Evolutionary conservation across 2,888 invertebrate genomes (phyloP), one percentile per base, ranked within the genome.

Genomic region (Pollenia griseotomentosa): DNA sequence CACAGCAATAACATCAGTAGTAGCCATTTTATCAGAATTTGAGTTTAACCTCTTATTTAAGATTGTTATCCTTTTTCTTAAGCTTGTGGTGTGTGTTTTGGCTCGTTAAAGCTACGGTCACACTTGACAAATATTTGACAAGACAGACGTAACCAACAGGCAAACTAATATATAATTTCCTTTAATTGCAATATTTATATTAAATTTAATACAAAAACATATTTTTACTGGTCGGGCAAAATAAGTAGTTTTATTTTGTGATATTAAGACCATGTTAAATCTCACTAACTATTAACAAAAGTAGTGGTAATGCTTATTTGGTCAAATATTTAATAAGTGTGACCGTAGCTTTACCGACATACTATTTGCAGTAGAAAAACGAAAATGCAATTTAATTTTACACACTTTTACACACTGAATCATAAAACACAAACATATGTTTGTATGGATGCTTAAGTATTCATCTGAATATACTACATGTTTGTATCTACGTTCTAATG

Each of bases 41-140:
- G 77, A 73, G 73, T 77, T 83, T 87, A 81, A 84, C 77, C 80
- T 81, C 80, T 81, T 87, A 78, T 81, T 83, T 80, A 83, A 79
- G 70, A 70, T 80, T 86, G 65, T 71, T 87, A 66, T 77, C 23
- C 68, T 51, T 66, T 71, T 71, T 59, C 71, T 48, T 46, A 71
- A 59, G 75, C 74, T 81, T 51, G 33, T 6, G 68, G 51, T 79
- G 55, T 73, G 53, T 77, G 46, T 66, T 74, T 16, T 74, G 66
- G 77, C 86, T 87, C 51, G 81, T 83, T 87, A 84, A 23, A 23
- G 23, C 23, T 23, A 23, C 23, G 23, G 23, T 23, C 23, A 23
- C 23, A 23, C 23, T 23, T 23, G 23, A 2, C 23, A 23, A 23
- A 23, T 23, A 23, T 2, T 23, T 23, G 23, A 23, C 23, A 2